Evolutionary conservation across 2,797 vertebrate species (phyloP), one percentile per base, ranked within the genome.

Genomic region (Syngnathus acus): DNA sequence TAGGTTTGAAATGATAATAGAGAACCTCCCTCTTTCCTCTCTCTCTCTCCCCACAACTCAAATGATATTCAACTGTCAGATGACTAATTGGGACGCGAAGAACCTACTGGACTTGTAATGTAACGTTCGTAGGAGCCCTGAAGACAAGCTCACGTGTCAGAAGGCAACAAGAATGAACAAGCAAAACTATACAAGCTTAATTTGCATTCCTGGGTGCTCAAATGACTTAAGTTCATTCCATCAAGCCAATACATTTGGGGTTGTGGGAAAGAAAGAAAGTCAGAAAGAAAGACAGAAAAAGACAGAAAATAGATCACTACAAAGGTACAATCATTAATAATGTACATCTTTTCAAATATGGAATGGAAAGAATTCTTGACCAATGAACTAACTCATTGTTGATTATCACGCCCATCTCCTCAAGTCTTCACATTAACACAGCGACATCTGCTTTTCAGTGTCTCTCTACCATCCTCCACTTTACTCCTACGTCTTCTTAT

Each of bases 81-180:
- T 47, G 43, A 47, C 10, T 47, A 13, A 13, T 4, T 43, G 42
- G 3, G 1, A 40, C 39, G 39, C 9, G 39, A 6, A 11, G 42
- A 2, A 10, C 7, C 2, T 42, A 42, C 13, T 9, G 9, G 40
- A 45, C 21, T 43, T 43, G 42, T 17, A 42, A 62, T 43, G 42
- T 45, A 80, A 86, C 84, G 84, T 85, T 85, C 81, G 68, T 72
- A 51, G 74, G 76, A 82, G 72, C 73, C 68, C 72, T 70, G 76
- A 74, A 72, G 74, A 82, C 75, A 13, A 72, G 75, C 78, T 75
- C 64, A n/a, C 59, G 78, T 82, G 82, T 87, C 70, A 53, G 69
- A 86, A 88, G 86, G 86, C 87, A 85, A 86, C 84, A 68, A 75
- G 69, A 74, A 43, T 26, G 59, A 62, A 78, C 64, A 69, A 71